Base-by-base conservation (phyloP, 2,797 vertebrate species). In the Astyanax mexicanus region DNA sequence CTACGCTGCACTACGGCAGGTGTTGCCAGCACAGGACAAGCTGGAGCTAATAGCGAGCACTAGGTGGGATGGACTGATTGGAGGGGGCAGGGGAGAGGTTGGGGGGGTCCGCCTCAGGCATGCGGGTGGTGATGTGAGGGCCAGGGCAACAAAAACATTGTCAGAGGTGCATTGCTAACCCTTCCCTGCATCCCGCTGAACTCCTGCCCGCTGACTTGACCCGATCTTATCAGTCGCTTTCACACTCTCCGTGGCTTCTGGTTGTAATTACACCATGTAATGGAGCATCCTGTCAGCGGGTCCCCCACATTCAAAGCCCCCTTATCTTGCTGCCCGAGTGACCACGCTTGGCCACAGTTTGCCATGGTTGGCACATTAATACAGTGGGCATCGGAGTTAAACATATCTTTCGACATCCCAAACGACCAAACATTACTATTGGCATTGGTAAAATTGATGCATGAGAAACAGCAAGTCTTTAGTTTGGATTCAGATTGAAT, bases 251-350 rank as follows among this genome's bases (percentile, higher is more conserved):
- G 78, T 78, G 72, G 85, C 88, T 90, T 90, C 89, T 91, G 90
- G 84, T 89, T 90, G 88, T 87, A 88, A 91, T 92, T 91, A 90
- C 88, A 88, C 81, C 85, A 76, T 88, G 86, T 89, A 89, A 87
- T 86, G 77, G 81, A 84, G 81, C 84, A 83, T 90, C 84, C 88
- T 86, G 88, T 88, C 83, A 88, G 81, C 68, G 52, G 68, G 78
- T 77, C 78, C 81, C 82, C 84, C 84, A 81, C 82, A 69, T 78
- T 80, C 72, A 69, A 80, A 75, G 58, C 29, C 55, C 72, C 62
- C 68, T 81, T 77, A 83, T 80, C 75, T 81, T 54, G 17, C 68
- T 64, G 71, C 49, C 35, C 67, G 51, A 79, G 75, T 38, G 52
- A 66, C 75, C 79, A 68, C 73, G 13, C 27, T 15, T 10, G 12